Evolutionary conservation across 2,113 vertebrate species (phyloP).

Genomic region (Rousettus leschenaultii): DNA sequence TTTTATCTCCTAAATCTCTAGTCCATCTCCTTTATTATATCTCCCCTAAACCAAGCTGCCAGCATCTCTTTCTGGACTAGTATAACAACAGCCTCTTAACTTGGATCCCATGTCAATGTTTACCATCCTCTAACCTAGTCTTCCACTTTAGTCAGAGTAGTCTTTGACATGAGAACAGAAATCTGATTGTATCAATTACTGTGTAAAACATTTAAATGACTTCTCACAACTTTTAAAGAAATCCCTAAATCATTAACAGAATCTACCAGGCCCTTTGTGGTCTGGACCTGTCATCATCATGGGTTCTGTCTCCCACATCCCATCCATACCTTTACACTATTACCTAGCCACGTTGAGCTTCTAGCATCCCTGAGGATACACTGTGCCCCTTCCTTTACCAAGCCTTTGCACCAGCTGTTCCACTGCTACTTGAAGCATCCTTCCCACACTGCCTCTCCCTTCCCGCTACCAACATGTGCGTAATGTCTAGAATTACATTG

Average conservation of each 20-base stretch:
- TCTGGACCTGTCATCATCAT: background rate
- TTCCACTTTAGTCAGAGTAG: background rate
- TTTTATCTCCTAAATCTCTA: background rate
- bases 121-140: background rate
- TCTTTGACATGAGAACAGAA: background rate
- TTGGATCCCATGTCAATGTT: background rate
- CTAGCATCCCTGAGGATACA: background rate
- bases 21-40: background rate
- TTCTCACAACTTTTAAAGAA: background rate
- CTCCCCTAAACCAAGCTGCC: background rate
- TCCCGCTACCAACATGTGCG: background rate
- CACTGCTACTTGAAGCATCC: background rate
- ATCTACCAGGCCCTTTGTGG: background rate
- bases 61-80: background rate
- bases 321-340: background rate
- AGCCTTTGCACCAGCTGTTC: background rate
- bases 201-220: background rate
- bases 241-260: background rate
- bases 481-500: background rate
- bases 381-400: background rate
- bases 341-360: background rate
- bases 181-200: background rate
- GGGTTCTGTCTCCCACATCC: background rate
- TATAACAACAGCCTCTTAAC: background rate
- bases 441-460: background rate